Base-by-base conservation (phyloP, 2,888 invertebrate species). In the Stenotaenia linearis region DNA sequence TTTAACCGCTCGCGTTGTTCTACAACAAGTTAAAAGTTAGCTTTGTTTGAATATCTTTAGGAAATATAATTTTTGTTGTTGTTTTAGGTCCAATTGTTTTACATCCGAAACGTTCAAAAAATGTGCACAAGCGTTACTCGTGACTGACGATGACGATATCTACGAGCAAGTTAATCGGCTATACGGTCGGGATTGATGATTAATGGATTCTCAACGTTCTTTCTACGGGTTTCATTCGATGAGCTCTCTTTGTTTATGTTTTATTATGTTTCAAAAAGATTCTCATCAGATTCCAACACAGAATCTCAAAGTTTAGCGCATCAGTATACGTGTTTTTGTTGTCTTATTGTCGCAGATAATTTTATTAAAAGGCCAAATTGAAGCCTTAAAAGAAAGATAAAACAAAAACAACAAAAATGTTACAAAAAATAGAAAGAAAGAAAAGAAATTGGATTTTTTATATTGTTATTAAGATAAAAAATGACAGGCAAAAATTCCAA, bases 41-140 rank as follows among this genome's bases (percentile, higher is more conserved):
- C n/a, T n/a, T n/a, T n/a, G n/a, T n/a, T n/a, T n/a, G n/a, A n/a
- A n/a, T n/a, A n/a, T n/a, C n/a, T n/a, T n/a, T n/a, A n/a, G n/a
- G n/a, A n/a, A n/a, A n/a, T n/a, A n/a, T n/a, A 9, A 9, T 6
- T 75, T 4, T 37, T 18, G 7, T 75, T 75, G n/a, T 1, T 35
- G 5, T 79, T 80, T 1, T 45, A 81, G 81, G 76, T 32, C 32
- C 9, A 74, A 77, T 21, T 81, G 81, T 77, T 81, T 81, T 75
- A 79, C 80, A 30, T 37, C 80, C 0, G 56, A 75, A 10, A 75
- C 77, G 4, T 81, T 81, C 21, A 50, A 74, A 6, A 75, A 80
- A 25, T 81, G 81, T 50, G 76, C 79, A 15, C 40, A 79, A 69
- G 80, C 81, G 18, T 69, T 81, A 45, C 40, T 81, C 10, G 28